Conservation (phyloP, 1,140 invertebrate species). For the Drosophila dunni region DNA sequence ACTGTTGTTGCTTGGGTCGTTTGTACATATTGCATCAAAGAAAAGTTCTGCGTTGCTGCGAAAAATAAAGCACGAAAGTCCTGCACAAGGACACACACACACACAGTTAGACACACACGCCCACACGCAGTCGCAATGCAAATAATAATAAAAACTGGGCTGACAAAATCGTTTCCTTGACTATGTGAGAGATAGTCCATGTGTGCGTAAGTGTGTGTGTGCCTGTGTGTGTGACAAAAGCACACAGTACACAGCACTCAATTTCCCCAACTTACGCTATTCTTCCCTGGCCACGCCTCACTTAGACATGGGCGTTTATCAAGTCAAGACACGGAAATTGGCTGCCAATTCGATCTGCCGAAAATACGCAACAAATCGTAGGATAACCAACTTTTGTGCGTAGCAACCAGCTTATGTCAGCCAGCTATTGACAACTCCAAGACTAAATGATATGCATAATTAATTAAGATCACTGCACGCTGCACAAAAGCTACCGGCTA, state of each 20-base stretch:
- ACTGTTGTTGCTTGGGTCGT: constrained; percentile 47
- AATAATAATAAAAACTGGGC: constrained; percentile 55
- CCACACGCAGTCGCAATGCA: constrained; percentile 72
- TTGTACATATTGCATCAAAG: constrained; percentile 83
- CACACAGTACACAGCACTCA: constrained; percentile 9
- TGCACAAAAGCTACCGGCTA: background rate
- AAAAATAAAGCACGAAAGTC: constrained; percentile 62
- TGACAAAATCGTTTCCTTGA: constrained; percentile 58
- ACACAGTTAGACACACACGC: constrained; percentile 22
- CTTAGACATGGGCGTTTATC: constrained; percentile 47
- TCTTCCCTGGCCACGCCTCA: constrained; percentile 3
- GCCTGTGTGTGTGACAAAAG: background rate
- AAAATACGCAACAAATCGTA: background rate
- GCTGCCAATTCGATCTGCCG: constrained; percentile 59
- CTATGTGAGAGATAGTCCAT: constrained; percentile 32
- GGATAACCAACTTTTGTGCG: constrained; percentile 14
- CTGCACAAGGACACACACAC: constrained; percentile 35
- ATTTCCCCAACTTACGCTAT: constrained; percentile 30
- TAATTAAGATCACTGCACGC: constrained; percentile 4
- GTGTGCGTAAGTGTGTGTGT: constrained; percentile 4
- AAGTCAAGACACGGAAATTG: constrained; percentile 62
- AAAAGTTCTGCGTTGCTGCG: constrained; percentile 58
- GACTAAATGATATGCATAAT: constrained; percentile 3
- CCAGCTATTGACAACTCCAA: background rate
- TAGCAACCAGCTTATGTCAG: constrained; percentile 7